Percentiles rank a stretch among this genome's conserved stretches.
phyloP scores from a whole-genome alignment of 1,140 invertebrate genomes.

The Drosophila leontia region DNA sequence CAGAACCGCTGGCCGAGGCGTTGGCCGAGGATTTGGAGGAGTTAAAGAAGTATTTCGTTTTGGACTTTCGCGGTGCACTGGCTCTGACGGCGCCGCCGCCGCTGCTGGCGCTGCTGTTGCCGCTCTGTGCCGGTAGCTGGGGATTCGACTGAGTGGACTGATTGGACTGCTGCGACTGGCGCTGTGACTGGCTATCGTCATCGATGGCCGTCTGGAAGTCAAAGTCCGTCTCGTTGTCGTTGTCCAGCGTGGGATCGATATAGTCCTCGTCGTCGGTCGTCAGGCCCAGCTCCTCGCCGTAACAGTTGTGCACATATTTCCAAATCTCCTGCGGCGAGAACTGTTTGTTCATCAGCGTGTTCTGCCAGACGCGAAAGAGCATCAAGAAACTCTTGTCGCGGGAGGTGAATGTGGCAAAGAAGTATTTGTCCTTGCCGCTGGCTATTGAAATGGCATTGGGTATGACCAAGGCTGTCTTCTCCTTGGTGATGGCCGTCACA shows the following conservation, averaged over 20 bases:
- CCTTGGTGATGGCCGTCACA: conserved; percentile 95
- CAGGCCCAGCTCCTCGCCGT: conserved; percentile 96
- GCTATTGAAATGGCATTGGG: conserved; percentile 96
- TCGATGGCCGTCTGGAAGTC: conserved; percentile 76
- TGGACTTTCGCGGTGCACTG: conserved; percentile 64
- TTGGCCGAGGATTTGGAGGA: conserved; percentile 75
- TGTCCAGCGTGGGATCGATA: conserved; percentile 84
- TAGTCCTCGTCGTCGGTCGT: conserved; percentile 97
- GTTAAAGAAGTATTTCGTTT: conserved; percentile 79
- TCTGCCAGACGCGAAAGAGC: conserved; percentile 98
- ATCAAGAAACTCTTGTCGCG: conserved; percentile 97
- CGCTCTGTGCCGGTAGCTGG: conserved; percentile 59
- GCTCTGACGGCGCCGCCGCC: conserved; percentile 53
- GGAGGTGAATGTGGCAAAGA: conserved; percentile 96
- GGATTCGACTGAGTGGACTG: conserved; percentile 37
- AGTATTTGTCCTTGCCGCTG: conserved; percentile 94
- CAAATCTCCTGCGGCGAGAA: conserved; percentile 95
- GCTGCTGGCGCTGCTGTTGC: conserved; percentile 76
- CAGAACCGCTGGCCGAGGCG: conserved; percentile 75
- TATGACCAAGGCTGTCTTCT: conserved; percentile 96
- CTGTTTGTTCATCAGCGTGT: conserved; percentile 95
- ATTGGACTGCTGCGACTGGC: conserved; percentile 46
- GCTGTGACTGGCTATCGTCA: conserved; percentile 59
- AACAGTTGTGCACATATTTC: conserved; percentile 94
- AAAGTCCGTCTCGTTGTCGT: conserved; percentile 65